Base-by-base conservation (phyloP, 2,113 vertebrate genomes). In the Equus przewalskii region DNA sequence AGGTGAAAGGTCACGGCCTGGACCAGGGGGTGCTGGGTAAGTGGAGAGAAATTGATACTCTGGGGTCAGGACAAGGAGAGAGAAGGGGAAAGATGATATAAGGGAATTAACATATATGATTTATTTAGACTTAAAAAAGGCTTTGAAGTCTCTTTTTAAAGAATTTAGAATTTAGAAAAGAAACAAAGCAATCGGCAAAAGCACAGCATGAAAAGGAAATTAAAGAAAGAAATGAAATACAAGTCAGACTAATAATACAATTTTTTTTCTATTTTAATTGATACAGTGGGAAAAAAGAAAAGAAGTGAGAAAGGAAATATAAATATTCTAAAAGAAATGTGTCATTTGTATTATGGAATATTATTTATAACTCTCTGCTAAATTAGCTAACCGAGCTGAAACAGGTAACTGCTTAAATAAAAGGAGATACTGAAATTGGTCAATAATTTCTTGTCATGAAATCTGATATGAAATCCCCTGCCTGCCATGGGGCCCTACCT, bases 391-490 rank as follows among this genome's bases (percentile, higher is more conserved):
- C 41, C 67, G 79, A 58, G 41, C 87, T 65, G 62, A 70, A 93
- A 83, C 62, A 87, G 89, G 82, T 51, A 97, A 83, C 36, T 54
- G 67, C 56, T 70, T 75, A 70, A 82, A 78, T 30, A 44, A 26
- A 69, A 72, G 94, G 86, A 98, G 62, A 56, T 95, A 58, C 89
- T 96, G 87, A 91, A 78, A 89, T 36, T 19, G 41, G 96, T 80
- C 44, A 86, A 88, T 90, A 95, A 70, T 94, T 89, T 95, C 75
- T 95, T 62, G 86, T 87, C 46, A 24, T 70, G 69, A 93, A 96
- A 88, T 92, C 67, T 95, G 82, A 69, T 8, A 10, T 16, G 72
- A 82, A 83, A 84, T 60, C 79, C 58, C 7, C 33, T 97, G 73
- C 62, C 91, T 28, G 86, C 72, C 0, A 3, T 2, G 22, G 21